Base-by-base conservation (phyloP, 2,888 invertebrate species). In the Eristalis intricaria region DNA sequence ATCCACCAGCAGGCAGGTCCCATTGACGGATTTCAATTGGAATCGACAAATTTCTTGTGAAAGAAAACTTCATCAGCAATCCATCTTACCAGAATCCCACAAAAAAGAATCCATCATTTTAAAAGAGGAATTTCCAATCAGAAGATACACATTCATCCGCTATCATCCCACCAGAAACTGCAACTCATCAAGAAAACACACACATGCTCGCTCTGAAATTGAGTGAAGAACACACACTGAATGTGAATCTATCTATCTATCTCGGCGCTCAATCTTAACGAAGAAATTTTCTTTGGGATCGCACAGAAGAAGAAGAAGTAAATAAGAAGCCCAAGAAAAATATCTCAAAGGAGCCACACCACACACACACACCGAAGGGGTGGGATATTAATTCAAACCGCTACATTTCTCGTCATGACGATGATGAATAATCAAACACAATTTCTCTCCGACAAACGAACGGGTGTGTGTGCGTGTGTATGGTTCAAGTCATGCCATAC, bases 401-500 rank as follows among this genome's bases (percentile, higher is more conserved):
- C 61, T 29, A 40, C 60, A 76, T 56, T 58, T 61, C 69, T 70
- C 70, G 19, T 19, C 15, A 56, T 32, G 66, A 74, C 77, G 69
- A 84, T 87, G 84, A 87, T 86, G 86, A 87, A 84, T 87, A 87
- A 83, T 87, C 79, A 69, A 73, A 79, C 70, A 32, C 74, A 82
- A 78, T 82, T 78, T 78, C 77, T 78, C 77, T 78, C 74, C 74
- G 35, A 43, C 61, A 70, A 23, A 1, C 19, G 26, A 10, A 13
- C 22, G 56, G 3, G 43, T 84, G 50, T 69, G 81, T 66, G 61
- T 29, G 60, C 15, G 58, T 75, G 56, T 77, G 77, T 75, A 81
- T 56, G 80, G 88, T 88, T 88, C 88, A 88, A 84, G 87, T 73
- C 84, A 80, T 88, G 88, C 88, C 88, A 84, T 74, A 84, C 88